Evolutionary conservation across 2,888 invertebrate genomes (phyloP), one percentile per base, ranked within the genome.

Genomic region (Argynnis bischoffii): DNA sequence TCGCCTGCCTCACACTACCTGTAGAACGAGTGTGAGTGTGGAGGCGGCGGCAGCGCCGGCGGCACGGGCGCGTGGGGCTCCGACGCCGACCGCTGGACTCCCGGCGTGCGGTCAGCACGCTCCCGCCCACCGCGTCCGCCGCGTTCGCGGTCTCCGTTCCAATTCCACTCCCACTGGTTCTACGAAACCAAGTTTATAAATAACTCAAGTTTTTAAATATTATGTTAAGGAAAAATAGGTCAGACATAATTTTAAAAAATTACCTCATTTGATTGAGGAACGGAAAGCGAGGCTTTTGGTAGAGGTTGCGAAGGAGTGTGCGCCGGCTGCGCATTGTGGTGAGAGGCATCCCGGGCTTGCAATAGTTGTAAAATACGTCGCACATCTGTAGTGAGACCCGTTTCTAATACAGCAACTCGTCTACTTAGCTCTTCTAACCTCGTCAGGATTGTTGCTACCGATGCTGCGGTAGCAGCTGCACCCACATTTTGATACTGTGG

Each of bases 381-480:
- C 75, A 97, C 95, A 81, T 97, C 97, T 11, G 94, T 90, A 26
- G 95, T 95, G 78, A 97, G 94, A 48, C 95, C 95, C 71, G 94
- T 94, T 83, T 97, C 97, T 78, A 97, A 88, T 61, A 95, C 93
- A 57, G 95, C 94, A 74, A 97, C 94, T 75, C 95, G 94, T 80
- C 94, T 93, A 78, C 94, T 94, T 71, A 96, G 88, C 78, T 95
- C 94, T 77, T 96, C 96, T 81, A 96, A 93, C 78, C 95, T 93
- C 70, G 93, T 90, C 79, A 95, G 93, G 75, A 96, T 94, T 75
- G 93, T 83, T 78, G 93, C 83, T 79, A 94, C 87, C 73, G 90
- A 88, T 3, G 89, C 89, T 46, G 88, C 86, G 2, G 84, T 78
- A 21, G 88, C 87, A 8, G 85, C 84, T 1, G 87, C 70, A 26